These are phyloP conservation scores for Myiozetetes cayanensis DNA, from an alignment of 2,113 vertebrate genomes.

Conservation along the genomic window DNA sequence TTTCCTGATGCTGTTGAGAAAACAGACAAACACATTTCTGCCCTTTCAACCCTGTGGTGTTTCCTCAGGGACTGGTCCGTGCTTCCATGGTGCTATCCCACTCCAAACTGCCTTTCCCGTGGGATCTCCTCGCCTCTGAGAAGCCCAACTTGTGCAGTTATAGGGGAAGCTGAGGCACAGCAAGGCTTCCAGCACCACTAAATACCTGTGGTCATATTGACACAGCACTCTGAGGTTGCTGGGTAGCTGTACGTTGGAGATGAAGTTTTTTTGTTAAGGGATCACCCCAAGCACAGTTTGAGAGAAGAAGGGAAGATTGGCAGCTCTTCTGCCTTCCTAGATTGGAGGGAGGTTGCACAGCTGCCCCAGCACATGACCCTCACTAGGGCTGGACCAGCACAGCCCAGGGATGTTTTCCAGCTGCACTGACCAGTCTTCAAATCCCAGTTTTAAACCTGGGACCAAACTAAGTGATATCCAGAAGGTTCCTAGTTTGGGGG, in stretches of 20 bases:
- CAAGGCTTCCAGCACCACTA: background rate
- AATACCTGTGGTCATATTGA: accelerated
- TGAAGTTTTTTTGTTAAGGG: background rate
- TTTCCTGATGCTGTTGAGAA: background rate
- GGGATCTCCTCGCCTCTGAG: accelerated
- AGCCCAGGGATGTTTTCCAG: background rate
- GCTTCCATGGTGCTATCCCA: background rate
- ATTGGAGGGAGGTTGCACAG: background rate
- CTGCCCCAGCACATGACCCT: background rate
- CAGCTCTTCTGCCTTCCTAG: background rate
- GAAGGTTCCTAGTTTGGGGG: background rate
- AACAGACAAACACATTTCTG: background rate
- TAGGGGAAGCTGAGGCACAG: background rate
- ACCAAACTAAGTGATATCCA: background rate
- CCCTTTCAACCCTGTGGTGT: background rate
- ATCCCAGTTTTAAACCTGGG: conserved; percentile 28
- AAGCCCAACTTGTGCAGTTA: background rate
- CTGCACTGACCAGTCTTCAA: conserved; percentile 3
- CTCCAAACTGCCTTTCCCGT: background rate
- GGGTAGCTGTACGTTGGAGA: accelerated
- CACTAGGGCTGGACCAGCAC: background rate
- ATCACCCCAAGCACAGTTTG: background rate
- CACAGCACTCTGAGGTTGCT: background rate
- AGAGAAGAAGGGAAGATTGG: background rate
- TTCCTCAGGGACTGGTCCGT: background rate